Base-by-base conservation (phyloP, 2,888 invertebrate genomes). In the Ennomos fuscantarius region DNA sequence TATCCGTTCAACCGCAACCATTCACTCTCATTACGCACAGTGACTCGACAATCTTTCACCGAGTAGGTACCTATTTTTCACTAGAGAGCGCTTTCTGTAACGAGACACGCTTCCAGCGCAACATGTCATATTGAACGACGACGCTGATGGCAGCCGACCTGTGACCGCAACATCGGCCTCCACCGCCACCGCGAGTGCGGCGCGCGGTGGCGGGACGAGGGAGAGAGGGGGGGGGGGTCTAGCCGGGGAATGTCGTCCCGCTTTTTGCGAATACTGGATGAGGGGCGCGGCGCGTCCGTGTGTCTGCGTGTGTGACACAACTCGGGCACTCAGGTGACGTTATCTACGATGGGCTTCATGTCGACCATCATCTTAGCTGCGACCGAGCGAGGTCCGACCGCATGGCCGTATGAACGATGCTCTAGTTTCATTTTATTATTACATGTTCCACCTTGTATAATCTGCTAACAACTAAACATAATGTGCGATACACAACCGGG, bases 11-110 rank as follows among this genome's bases (percentile, higher is more conserved):
- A 43, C 37, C 31, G 34, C 32, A 45, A 47, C 34, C 35, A 32
- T 47, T 34, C 41, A 11, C 52, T 24, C 12, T 78, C 81, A 70
- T 82, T 82, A 82, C 56, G 43, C 45, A 48, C 69, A 60, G 70
- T 84, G 83, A 83, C 74, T 75, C 69, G 68, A 63, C 78, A 56
- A 39, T n/a, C 24, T 46, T 10, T 12, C 36, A 45, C 40, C 43
- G 41, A 2, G 8, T 39, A 12, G 8, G 13, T 13, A 9, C 10
- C 3, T 15, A 15, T 9, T 15, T 15, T 24, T 24, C 24, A 24
- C 24, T 24, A 15, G 9, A 40, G 9, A 9, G 15, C 13, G 12
- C 8, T 40, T 9, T 15, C 9, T 15, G 9, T 13, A 15, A 15
- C 15, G 15, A 40, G 15, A 24, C 6, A 3, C 6, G 5, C 24